Conservation (phyloP, 2,888 invertebrate species). For the Leuctra nigra region DNA sequence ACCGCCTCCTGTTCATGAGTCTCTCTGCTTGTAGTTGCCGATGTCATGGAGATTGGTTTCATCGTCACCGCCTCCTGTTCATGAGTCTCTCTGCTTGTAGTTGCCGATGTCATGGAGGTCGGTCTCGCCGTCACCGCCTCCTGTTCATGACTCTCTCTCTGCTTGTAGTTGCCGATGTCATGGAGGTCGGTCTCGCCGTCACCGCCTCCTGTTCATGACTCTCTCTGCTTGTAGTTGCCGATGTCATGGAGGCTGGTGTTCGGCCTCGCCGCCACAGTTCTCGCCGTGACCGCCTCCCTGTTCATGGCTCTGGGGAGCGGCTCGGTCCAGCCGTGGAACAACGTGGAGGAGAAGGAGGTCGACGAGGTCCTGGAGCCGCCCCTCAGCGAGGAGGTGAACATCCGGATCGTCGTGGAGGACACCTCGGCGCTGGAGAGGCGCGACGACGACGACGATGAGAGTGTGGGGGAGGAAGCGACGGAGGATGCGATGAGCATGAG, state of each 20-base stretch:
- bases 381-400: constrained; percentile 1
- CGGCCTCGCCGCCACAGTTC: constrained; percentile 49
- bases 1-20: no score
- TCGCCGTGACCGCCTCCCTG: constrained; percentile 48
- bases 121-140: no score
- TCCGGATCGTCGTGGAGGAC: constrained; percentile 10
- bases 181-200: no score
- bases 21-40: no score
- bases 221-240: constrained; percentile 42
- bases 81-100: no score
- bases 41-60: no score
- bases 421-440: not conserved
- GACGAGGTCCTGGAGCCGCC: not conserved
- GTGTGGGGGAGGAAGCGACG: not conserved
- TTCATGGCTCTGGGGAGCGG: constrained; percentile 53
- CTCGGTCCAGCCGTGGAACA: constrained; percentile 51
- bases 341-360: not conserved
- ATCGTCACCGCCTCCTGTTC: no score
- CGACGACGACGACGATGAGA: not conserved
- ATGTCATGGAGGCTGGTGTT: constrained; percentile 54
- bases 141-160: no score
- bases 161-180: no score
- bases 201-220: no score
- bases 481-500: not conserved
- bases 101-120: no score